Evolutionary conservation across 2,888 invertebrate genomes (phyloP), one percentile per base, ranked within the genome.

Genomic region (Stegophylla sp.): DNA sequence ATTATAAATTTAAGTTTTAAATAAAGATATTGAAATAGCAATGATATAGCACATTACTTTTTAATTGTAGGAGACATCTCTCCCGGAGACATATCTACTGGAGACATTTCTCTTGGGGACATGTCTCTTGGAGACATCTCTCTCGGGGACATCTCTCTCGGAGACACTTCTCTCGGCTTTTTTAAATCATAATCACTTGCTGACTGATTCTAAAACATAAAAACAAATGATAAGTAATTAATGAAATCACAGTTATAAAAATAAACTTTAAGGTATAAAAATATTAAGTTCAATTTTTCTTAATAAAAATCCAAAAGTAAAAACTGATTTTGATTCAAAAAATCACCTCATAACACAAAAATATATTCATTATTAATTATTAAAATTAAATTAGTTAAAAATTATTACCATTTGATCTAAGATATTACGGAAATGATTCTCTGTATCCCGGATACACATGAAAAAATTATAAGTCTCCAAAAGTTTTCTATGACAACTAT

Each of bases 391-490:
- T 7, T 34, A 34, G 28, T 59, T 15, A 41, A 63, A 26, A 12
- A 26, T 28, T 45, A 48, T 77, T 69, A 79, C 79, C 79, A 61
- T 51, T 71, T 71, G 69, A 61, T 69, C 53, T 48, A 79, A 61
- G 41, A 79, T 28, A 17, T 69, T 61, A 4, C 69, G 79, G 17
- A 69, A 79, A 71, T 79, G 79, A 51, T 71, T 71, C 17, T 79
- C 79, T 3, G 79, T 79, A 17, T 79, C 79, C 13, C 48, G 69
- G 23, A 79, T 71, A 23, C 79, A 79, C 61, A 79, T 63, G 12
- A 79, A 69, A 2, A 79, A 79, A 23, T 79, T 79, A 28, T 71
- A 79, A 20, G 79, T 79, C 23, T 79, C 79, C 69, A 71, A 61
- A 34, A 79, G 48, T 69, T 71, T 79, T n/a, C 48, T 45, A 41